Percentiles rank a stretch among this genome's conserved stretches.
These are phyloP conservation scores for Agriopis marginaria DNA, from an alignment of 2,888 invertebrate genomes.

Conservation along the genomic window DNA sequence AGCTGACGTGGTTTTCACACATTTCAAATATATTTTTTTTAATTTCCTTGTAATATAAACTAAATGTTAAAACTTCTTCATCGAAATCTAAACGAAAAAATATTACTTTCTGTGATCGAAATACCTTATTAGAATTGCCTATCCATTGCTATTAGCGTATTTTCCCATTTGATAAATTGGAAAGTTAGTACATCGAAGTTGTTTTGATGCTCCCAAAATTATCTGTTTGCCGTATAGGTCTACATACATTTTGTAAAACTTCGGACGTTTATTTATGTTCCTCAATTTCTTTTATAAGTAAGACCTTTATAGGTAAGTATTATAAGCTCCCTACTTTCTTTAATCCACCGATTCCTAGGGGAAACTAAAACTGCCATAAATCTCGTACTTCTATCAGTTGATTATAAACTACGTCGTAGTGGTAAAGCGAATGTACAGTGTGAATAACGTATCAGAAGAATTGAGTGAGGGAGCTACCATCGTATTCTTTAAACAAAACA, in stretches of 20 bases:
- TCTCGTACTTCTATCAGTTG: constrained; percentile 52
- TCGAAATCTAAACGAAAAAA: too few species aligned
- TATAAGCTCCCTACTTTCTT: constrained; percentile 50
- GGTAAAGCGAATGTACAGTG: not conserved
- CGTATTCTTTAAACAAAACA: not conserved
- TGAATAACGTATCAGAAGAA: not conserved
- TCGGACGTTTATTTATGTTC: constrained; percentile 38
- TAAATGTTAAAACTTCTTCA: too few species aligned
- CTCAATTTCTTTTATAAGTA: constrained; percentile 30
- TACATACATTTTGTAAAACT: constrained; percentile 35
- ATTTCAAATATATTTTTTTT: too few species aligned
- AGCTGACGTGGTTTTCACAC: too few species aligned
- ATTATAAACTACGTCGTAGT: constrained; percentile 37
- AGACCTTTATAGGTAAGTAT: constrained; percentile 28
- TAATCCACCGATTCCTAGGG: constrained; percentile 41
- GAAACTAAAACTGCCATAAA: constrained; percentile 62
- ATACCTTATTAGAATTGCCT: too few species aligned
- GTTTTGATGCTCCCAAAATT: constrained; percentile 38
- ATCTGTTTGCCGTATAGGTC: constrained; percentile 24
- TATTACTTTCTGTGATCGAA: too few species aligned
- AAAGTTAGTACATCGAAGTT: constrained; percentile 27
- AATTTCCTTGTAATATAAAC: too few species aligned
- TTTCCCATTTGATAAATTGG: constrained; percentile 4
- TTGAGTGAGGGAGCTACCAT: not conserved
- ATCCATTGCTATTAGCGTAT: not conserved